Percentiles rank a stretch among this genome's conserved stretches.
These are phyloP conservation scores for Phycodurus eques DNA, from an alignment of 2,113 vertebrate genomes.

Conservation along the genomic window DNA sequence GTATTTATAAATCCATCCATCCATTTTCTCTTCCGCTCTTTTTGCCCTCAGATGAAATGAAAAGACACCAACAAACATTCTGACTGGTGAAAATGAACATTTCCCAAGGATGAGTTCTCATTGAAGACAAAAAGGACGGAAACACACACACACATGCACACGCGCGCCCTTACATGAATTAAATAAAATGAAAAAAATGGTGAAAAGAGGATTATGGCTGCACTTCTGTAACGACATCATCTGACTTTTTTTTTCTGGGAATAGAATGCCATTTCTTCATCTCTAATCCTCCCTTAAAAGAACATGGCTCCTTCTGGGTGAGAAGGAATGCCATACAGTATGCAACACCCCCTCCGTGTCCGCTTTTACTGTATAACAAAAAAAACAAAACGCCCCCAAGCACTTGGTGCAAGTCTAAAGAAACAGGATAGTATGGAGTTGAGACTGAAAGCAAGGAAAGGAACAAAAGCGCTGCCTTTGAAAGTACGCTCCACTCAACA, in stretches of 20 bases:
- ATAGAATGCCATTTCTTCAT: conserved; percentile 10
- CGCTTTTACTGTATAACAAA: conserved; percentile 3
- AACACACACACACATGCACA: neutral
- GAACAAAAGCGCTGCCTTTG: neutral
- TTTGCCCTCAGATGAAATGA: neutral
- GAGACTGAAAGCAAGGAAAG: neutral
- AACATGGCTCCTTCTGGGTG: neutral
- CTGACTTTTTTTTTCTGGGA: neutral
- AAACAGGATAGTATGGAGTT: conserved; percentile 3
- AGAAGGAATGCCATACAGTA: neutral
- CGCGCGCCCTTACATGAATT: neutral
- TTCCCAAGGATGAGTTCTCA: neutral
- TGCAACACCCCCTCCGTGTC: neutral
- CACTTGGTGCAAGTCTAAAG: neutral
- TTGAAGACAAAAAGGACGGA: neutral
- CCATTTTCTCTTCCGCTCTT: neutral
- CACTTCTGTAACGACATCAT: neutral
- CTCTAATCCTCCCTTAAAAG: neutral
- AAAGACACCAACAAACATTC: neutral
- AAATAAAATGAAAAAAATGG: neutral
- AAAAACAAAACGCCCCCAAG: neutral
- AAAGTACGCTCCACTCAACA: neutral
- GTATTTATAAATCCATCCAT: too few species aligned
- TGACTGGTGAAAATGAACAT: neutral
- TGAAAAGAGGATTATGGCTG: neutral